Conservation (phyloP, 2,797 vertebrate genomes). For the Lates japonicus region DNA sequence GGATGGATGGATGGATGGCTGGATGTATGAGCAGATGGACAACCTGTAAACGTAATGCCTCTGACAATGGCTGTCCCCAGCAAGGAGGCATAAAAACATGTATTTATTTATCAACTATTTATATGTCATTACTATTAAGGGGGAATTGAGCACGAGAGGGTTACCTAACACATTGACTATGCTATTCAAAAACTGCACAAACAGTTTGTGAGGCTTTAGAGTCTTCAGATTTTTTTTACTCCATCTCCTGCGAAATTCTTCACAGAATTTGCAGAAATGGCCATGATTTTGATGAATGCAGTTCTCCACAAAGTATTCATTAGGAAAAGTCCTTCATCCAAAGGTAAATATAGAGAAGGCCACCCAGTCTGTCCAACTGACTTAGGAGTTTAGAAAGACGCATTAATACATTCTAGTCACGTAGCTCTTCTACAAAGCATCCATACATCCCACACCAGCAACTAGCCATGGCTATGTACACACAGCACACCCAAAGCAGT, state of each 20-base stretch:
- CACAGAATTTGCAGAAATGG: not conserved
- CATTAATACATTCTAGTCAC: constrained; percentile 10
- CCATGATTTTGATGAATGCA: not conserved
- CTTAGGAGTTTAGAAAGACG: constrained; percentile 38
- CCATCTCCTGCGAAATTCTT: not conserved
- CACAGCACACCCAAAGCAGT: constrained; percentile 54
- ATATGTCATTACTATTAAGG: not conserved
- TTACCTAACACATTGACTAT: not conserved
- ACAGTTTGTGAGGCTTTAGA: not conserved
- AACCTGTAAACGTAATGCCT: too few species aligned
- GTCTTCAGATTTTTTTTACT: not conserved
- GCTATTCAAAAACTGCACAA: not conserved
- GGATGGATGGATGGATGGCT: too few species aligned
- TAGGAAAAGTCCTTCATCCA: too few species aligned
- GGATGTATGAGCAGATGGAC: too few species aligned
- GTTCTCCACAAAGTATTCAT: not conserved
- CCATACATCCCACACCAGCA: constrained; percentile 59
- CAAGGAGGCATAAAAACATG: too few species aligned
- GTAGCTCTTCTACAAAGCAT: constrained; percentile 39
- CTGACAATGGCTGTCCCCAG: too few species aligned
- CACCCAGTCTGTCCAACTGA: not conserved
- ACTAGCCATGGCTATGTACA: constrained; percentile 53
- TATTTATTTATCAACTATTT: not conserved
- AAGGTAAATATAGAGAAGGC: not conserved
- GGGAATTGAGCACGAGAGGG: not conserved